A percentile compares a stretch with the other conserved stretches of the same genome.
Evolutionary conservation across 2,888 invertebrate species (phyloP).

Genomic region (Pristionchus fissidentatus): DNA sequence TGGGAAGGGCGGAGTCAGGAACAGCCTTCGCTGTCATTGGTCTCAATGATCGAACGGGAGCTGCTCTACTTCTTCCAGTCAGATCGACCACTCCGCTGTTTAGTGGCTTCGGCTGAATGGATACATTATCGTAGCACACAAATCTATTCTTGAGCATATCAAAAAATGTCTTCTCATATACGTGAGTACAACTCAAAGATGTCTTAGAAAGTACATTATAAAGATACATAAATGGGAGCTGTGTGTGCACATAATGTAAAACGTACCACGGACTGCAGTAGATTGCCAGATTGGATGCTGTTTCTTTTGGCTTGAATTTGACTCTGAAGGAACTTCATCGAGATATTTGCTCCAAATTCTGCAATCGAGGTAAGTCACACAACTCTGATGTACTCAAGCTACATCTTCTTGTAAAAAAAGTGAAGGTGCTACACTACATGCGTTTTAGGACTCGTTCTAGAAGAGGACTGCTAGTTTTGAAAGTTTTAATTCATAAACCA

Average conservation of each 20-base stretch:
- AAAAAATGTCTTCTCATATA: too few species aligned
- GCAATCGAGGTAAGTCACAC: neutral
- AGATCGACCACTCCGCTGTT: slow-evolving; percentile 33
- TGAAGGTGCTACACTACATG: too few species aligned
- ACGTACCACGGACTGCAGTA: neutral
- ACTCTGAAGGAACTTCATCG: slow-evolving; percentile 69
- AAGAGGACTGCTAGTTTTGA: too few species aligned
- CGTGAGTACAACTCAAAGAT: too few species aligned
- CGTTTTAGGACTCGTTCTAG: too few species aligned
- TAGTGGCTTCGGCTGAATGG: slow-evolving; percentile 41
- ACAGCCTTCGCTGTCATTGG: slow-evolving; percentile 51
- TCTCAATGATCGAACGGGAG: slow-evolving; percentile 27
- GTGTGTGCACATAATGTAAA: too few species aligned
- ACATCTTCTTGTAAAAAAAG: neutral
- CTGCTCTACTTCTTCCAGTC: slow-evolving; percentile 33
- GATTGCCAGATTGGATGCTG: neutral
- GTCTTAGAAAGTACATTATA: neutral
- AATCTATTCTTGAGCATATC: too few species aligned
- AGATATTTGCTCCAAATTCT: slow-evolving; percentile 58
- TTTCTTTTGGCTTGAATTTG: slow-evolving; percentile 69
- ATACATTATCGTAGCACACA: too few species aligned
- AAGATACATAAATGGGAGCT: neutral
- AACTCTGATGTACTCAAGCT: neutral
- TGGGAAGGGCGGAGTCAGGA: slow-evolving; percentile 56
- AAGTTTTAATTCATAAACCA: too few species aligned